Percentiles rank a stretch among this genome's conserved stretches.
These are phyloP conservation scores for Eupithecia subumbrata DNA, from an alignment of 2,888 invertebrate genomes.

Conservation along the genomic window DNA sequence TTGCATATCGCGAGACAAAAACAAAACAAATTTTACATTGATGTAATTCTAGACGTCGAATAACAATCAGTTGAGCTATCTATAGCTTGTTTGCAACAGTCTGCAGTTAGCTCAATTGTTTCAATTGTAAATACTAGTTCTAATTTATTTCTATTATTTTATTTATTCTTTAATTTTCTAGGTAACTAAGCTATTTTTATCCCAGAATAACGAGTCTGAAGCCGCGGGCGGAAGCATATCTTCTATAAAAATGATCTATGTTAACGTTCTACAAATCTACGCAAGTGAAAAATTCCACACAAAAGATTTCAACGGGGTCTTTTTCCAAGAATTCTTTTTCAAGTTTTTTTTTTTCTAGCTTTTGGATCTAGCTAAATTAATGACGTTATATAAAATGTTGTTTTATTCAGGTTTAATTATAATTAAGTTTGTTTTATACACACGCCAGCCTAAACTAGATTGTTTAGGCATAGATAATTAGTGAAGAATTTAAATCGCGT, in stretches of 20 bases:
- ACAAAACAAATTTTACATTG: no score
- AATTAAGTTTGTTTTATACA: background rate
- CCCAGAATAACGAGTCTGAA: background rate
- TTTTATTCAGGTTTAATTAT: background rate
- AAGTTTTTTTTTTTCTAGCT: no score
- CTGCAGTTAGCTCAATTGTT: no score
- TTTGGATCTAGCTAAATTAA: background rate
- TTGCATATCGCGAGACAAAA: no score
- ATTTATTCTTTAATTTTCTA: no score
- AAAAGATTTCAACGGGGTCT: constrained; percentile 38
- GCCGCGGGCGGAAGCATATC: background rate
- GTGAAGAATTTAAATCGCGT: constrained; percentile 11
- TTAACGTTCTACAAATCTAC: background rate
- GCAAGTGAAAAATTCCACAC: background rate
- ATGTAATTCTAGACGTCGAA: background rate
- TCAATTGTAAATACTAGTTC: no score
- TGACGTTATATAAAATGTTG: background rate
- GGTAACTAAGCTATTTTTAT: background rate
- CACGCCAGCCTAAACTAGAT: background rate
- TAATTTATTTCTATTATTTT: no score
- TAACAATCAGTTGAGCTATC: no score
- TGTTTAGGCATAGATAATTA: background rate
- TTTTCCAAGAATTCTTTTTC: no score
- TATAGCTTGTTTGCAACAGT: no score
- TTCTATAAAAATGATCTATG: background rate